Evolutionary conservation across 2,888 invertebrate genomes (phyloP).

Genomic region (Brachylomia viminalis): DNA sequence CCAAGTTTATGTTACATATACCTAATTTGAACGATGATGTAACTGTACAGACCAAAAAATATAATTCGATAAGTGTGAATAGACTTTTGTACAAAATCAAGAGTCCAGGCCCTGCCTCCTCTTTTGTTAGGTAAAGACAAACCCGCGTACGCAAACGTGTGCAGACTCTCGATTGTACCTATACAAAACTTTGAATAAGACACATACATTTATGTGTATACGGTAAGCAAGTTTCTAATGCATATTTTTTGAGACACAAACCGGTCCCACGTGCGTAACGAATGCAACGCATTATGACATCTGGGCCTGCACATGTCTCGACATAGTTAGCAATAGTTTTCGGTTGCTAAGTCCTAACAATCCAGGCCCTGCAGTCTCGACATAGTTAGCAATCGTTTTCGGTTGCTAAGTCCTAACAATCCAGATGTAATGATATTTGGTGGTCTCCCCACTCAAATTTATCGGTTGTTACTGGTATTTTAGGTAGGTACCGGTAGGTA

Average conservation of each 20-base stretch:
- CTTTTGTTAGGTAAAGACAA: background rate
- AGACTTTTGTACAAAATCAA: background rate
- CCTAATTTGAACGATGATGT: background rate
- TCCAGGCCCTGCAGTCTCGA: no score
- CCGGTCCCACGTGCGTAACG: background rate
- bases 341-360: no score
- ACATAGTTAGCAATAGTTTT: no score
- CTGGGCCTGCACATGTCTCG: no score
- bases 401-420: no score
- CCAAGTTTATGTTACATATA: background rate
- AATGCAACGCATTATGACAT: no score
- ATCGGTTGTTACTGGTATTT: no score
- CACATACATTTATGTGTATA: background rate
- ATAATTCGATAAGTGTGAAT: background rate
- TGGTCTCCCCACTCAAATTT: no score
- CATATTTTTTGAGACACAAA: background rate
- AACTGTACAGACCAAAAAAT: background rate
- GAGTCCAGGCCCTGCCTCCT: background rate
- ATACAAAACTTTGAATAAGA: background rate
- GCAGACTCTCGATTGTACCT: background rate
- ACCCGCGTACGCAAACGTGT: background rate
- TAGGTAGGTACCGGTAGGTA: no score
- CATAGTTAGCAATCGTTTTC: no score
- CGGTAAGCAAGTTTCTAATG: background rate
- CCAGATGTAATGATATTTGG: no score